A percentile compares a stretch with the other conserved stretches of the same genome.
Conservation (phyloP, 2,888 invertebrate genomes). For the Cataglyphis rosenhaueri region DNA sequence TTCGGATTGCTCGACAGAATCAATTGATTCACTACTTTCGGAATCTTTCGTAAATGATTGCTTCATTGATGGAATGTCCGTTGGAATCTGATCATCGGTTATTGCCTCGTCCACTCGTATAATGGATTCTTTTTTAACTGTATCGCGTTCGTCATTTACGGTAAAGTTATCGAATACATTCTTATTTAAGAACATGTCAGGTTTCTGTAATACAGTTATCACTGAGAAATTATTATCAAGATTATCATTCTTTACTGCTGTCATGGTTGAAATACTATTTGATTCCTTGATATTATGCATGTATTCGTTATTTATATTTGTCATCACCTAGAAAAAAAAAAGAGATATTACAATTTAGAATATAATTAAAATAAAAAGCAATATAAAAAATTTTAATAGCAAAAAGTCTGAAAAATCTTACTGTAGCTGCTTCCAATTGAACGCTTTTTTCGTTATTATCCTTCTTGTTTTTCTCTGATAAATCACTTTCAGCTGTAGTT, state of each 20-base stretch:
- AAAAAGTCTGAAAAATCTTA: conserved; percentile 31
- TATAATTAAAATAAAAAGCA: neutral
- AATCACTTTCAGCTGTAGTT: conserved; percentile 4
- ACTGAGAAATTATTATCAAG: conserved; percentile 8
- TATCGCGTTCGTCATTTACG: neutral
- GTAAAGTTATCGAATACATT: conserved; percentile 13
- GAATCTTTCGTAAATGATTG: conserved; percentile 68
- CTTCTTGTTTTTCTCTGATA: conserved; percentile 3
- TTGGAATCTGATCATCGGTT: conserved; percentile 3
- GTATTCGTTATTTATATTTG: neutral
- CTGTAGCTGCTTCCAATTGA: neutral
- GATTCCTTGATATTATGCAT: neutral
- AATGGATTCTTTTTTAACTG: neutral
- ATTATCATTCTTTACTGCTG: neutral
- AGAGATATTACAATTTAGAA: conserved; percentile 1
- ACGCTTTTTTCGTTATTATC: conserved; percentile 32
- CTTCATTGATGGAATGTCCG: conserved; percentile 50
- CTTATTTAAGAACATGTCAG: conserved; percentile 8
- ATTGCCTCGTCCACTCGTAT: conserved; percentile 8
- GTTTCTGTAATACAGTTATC: conserved; percentile 11
- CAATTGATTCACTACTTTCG: conserved; percentile 80
- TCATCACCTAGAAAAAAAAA: conserved; percentile 4
- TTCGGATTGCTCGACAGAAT: conserved; percentile 81
- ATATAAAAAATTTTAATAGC: neutral
- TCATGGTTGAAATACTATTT: neutral